A percentile compares a stretch with the other conserved stretches of the same genome.
phyloP scores from a whole-genome alignment of 2,797 vertebrate species.

The Chiloscyllium punctatum region DNA sequence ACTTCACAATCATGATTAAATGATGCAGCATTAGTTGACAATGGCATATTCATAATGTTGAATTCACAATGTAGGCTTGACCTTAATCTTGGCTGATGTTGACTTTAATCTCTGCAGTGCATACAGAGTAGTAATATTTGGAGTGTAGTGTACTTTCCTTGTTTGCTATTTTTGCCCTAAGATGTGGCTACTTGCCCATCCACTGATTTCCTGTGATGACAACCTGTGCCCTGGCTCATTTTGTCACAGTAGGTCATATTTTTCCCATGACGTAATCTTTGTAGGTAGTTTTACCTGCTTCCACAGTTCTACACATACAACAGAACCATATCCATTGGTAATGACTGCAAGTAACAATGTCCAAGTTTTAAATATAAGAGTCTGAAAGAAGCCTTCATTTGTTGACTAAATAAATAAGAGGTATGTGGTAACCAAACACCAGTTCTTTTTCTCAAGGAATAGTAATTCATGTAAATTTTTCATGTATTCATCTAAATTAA shows the following conservation, averaged over 20 bases:
- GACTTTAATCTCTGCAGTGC: background rate
- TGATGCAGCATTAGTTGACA: background rate
- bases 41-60: background rate
- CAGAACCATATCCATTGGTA: conserved; percentile 84
- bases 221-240: conserved; percentile 80
- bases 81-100: background rate
- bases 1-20: background rate
- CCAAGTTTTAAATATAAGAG: background rate
- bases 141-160: background rate
- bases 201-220: conserved; percentile 84
- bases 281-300: conserved; percentile 65
- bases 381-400: too few species aligned
- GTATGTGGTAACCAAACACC: too few species aligned
- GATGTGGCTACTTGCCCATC: conserved; percentile 74
- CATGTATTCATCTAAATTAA: too few species aligned
- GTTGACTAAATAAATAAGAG: too few species aligned
- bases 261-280: conserved; percentile 58
- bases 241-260: conserved; percentile 68
- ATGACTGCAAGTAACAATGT: conserved; percentile 73
- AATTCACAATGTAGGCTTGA: background rate
- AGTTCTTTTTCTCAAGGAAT: too few species aligned
- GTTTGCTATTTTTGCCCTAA: conserved; percentile 43
- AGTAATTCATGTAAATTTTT: too few species aligned
- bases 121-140: background rate
- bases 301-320: conserved; percentile 50